Conservation (phyloP, 2,888 invertebrate species). For the Mayetiola destructor region DNA sequence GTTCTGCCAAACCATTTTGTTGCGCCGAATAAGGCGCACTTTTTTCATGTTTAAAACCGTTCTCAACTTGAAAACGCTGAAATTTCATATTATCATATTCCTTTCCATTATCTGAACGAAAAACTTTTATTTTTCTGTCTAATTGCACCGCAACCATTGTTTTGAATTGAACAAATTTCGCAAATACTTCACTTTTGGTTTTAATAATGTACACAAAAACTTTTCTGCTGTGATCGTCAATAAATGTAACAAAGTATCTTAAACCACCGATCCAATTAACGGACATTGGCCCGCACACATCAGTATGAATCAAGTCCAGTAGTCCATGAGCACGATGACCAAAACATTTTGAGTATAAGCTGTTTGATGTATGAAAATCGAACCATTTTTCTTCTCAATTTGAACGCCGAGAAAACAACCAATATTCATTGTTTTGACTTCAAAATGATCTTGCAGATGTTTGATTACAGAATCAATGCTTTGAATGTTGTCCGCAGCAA, state of each 20-base stretch:
- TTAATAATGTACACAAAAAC: conserved; percentile 12
- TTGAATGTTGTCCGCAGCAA: background rate
- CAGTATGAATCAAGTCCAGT: conserved; percentile 16
- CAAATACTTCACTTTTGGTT: background rate
- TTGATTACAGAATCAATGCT: conserved; percentile 17
- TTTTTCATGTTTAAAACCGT: background rate
- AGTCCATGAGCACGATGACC: background rate
- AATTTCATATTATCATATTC: background rate
- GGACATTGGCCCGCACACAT: conserved; percentile 16
- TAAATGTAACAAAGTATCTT: conserved; percentile 13
- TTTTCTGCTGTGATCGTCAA: conserved; percentile 16
- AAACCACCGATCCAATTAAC: conserved; percentile 12
- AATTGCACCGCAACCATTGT: background rate
- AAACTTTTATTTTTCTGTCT: background rate
- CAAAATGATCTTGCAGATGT: conserved; percentile 9
- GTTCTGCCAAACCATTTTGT: background rate
- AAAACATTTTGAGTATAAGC: no score
- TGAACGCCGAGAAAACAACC: conserved; percentile 23
- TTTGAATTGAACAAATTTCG: conserved; percentile 2
- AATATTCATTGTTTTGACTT: conserved; percentile 35
- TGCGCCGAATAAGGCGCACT: background rate
- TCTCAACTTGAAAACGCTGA: background rate
- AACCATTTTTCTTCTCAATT: conserved; percentile 15
- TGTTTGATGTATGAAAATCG: conserved; percentile 15
- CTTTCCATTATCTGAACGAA: background rate